Evolutionary conservation across 2,113 vertebrate genomes (phyloP).

Genomic region (Choloepus hoffmanni): DNA sequence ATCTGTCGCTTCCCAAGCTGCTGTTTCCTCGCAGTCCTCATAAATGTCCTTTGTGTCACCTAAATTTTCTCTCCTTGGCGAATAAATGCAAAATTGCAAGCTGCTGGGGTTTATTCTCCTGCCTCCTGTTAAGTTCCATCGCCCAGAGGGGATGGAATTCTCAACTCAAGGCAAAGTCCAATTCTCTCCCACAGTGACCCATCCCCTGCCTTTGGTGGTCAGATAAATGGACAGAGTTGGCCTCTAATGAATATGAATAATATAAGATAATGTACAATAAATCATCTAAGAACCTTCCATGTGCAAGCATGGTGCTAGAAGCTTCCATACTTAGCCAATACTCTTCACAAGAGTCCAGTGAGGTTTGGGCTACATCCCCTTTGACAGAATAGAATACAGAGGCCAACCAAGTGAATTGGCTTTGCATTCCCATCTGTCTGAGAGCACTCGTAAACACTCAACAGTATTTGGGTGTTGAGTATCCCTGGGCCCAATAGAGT

Average conservation of each 20-base stretch:
- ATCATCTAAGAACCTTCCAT: not conserved
- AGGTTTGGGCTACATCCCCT: not conserved
- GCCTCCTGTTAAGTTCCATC: not conserved
- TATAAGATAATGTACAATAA: not conserved
- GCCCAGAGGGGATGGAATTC: not conserved
- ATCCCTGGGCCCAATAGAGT: not conserved
- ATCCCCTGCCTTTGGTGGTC: not conserved
- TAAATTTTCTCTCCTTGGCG: conserved; percentile 60
- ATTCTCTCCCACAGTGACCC: not conserved
- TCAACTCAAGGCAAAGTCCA: not conserved
- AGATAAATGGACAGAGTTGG: not conserved
- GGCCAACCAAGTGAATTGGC: not conserved
- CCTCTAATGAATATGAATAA: not conserved
- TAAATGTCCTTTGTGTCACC: conserved; percentile 62
- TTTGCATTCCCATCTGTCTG: not conserved
- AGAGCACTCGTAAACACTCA: not conserved
- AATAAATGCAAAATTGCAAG: conserved; percentile 10
- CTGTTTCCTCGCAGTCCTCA: conserved; percentile 45
- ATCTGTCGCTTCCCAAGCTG: conserved; percentile 62
- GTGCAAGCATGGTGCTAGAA: not conserved
- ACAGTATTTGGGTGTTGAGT: not conserved
- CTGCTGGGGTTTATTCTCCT: not conserved
- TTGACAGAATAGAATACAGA: not conserved
- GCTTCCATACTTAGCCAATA: not conserved
- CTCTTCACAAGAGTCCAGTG: not conserved